Evolutionary conservation across 2,797 vertebrate genomes (phyloP).

Genomic region (Orestias chungarensis): DNA sequence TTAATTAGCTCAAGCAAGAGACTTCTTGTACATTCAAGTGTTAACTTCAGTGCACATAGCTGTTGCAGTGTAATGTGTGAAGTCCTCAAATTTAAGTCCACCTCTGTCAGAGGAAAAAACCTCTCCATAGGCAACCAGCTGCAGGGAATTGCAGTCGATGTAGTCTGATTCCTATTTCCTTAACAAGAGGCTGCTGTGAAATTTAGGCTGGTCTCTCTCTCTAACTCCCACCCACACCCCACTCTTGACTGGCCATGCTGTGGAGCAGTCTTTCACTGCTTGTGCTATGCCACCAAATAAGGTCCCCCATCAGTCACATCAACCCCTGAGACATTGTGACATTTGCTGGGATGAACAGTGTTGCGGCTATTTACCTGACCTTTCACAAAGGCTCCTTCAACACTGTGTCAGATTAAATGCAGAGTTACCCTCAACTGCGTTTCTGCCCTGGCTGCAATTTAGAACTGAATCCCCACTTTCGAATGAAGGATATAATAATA

Average conservation of each 20-base stretch:
- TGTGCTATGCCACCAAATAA: slow-evolving; percentile 66
- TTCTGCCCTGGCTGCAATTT: slow-evolving; percentile 13
- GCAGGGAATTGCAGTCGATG: background rate
- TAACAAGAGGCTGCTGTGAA: background rate
- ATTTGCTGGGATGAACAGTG: slow-evolving; percentile 75
- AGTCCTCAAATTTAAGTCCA: background rate
- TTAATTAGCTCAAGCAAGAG: slow-evolving; percentile 12
- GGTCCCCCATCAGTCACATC: slow-evolving; percentile 64
- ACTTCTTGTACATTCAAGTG: background rate
- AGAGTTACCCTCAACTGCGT: slow-evolving; percentile 20
- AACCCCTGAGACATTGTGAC: slow-evolving; percentile 75
- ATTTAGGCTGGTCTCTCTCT: too few relatives aligned
- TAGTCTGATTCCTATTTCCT: background rate
- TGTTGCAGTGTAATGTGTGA: background rate
- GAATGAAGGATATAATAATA: slow-evolving; percentile 22
- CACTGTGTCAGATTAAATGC: slow-evolving; percentile 20
- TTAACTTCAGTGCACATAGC: background rate
- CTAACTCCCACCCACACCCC: too few relatives aligned
- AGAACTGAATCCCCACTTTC: slow-evolving; percentile 20
- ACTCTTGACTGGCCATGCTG: slow-evolving; percentile 15
- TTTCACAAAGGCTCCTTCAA: slow-evolving; percentile 59
- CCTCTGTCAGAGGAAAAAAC: background rate
- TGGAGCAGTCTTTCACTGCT: slow-evolving; percentile 26
- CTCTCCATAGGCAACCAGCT: background rate
- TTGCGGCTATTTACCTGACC: slow-evolving; percentile 73